Evolutionary conservation across 2,797 vertebrate genomes (phyloP).

Genomic region (Oreonectes daqikongensis): DNA sequence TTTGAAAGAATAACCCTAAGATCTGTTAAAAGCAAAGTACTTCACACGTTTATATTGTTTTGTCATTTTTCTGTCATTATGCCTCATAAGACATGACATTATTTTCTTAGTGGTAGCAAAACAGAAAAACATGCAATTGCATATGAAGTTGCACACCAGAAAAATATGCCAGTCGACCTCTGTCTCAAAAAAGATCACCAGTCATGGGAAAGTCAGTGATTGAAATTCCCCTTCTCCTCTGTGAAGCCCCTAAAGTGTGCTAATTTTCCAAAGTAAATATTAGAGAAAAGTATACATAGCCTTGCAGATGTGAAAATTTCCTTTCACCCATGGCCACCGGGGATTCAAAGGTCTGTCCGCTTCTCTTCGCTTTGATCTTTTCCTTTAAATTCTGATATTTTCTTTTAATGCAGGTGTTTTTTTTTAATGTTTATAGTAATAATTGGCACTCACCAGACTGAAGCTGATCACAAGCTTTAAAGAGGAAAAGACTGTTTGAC

Average conservation of each 20-base stretch:
- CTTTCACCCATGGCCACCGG: conserved; percentile 52
- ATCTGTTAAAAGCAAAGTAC: neutral
- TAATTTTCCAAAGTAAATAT: conserved; percentile 53
- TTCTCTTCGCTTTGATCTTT: neutral
- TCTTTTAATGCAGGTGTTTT: conserved; percentile 23
- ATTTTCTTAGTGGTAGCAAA: neutral
- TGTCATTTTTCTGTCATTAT: neutral
- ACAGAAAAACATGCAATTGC: neutral
- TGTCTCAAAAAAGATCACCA: conserved; percentile 60
- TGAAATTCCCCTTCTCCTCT: conserved; percentile 61
- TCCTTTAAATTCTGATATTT: conserved; percentile 33
- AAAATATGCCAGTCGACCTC: conserved; percentile 27
- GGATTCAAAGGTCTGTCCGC: conserved; percentile 27
- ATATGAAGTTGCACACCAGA: conserved; percentile 19
- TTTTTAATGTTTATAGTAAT: conserved; percentile 35
- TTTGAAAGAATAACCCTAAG: neutral
- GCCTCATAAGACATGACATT: neutral
- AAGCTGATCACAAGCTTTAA: neutral
- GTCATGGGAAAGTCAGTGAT: conserved; percentile 62
- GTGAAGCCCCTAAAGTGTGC: conserved; percentile 59
- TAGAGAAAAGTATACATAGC: conserved; percentile 58
- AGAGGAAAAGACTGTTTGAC: conserved; percentile 60
- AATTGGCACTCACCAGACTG: conserved; percentile 18
- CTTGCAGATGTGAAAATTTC: conserved; percentile 68
- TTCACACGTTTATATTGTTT: neutral